These are phyloP conservation scores for Berghia stephanieae DNA, from an alignment of 1,140 invertebrate species.

Conservation along the genomic window DNA sequence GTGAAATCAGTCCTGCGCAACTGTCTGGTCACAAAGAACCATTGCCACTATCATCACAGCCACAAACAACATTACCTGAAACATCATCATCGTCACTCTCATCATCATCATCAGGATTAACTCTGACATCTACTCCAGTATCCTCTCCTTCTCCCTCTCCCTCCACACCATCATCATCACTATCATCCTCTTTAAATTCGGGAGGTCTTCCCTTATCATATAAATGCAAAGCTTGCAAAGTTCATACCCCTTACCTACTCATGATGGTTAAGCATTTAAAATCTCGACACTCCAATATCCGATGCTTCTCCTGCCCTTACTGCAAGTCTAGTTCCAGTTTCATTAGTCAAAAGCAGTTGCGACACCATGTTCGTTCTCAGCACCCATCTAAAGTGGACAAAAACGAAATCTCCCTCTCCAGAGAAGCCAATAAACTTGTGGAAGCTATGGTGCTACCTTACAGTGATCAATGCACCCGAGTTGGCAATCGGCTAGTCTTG, in stretches of 20 bases:
- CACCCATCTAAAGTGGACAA: slow-evolving; percentile 53
- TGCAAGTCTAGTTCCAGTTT: slow-evolving; percentile 44
- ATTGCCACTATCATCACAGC: not conserved
- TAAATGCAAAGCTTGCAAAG: slow-evolving; percentile 59
- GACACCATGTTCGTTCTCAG: slow-evolving; percentile 47
- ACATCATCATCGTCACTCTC: not conserved
- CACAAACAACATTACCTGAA: not conserved
- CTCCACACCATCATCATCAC: not conserved
- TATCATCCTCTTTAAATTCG: not conserved
- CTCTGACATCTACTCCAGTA: not conserved
- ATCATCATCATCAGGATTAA: not conserved
- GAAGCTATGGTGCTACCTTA: slow-evolving; percentile 45
- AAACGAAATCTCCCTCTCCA: slow-evolving; percentile 57
- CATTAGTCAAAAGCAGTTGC: slow-evolving; percentile 48
- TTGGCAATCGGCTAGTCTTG: slow-evolving; percentile 42
- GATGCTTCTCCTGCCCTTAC: slow-evolving; percentile 56
- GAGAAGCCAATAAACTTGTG: slow-evolving; percentile 53
- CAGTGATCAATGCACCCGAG: slow-evolving; percentile 39
- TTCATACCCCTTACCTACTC: slow-evolving; percentile 55
- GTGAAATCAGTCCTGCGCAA: too few species aligned
- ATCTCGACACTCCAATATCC: slow-evolving; percentile 49
- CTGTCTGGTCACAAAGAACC: too few species aligned
- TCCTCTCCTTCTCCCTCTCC: not conserved
- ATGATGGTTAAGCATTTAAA: slow-evolving; percentile 57
- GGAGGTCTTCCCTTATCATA: slow-evolving; percentile 39